Conservation (phyloP, 2,113 vertebrate species). For the Myodes glareolus region DNA sequence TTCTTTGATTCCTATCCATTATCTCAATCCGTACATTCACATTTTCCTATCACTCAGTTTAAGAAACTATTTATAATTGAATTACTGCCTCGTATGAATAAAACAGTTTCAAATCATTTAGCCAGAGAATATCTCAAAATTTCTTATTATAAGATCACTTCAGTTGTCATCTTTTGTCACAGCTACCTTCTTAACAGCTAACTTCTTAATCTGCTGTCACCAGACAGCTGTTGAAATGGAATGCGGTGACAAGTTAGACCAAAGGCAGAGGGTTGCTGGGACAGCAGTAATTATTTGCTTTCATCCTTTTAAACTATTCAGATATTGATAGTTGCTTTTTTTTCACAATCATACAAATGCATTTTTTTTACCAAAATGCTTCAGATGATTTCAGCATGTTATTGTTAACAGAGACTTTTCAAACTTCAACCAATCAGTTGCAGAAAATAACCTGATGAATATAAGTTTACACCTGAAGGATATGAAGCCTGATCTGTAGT, state of each 20-base stretch:
- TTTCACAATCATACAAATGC: rapidly evolving
- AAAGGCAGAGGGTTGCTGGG: not conserved
- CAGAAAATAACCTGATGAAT: not conserved
- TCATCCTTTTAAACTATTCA: not conserved
- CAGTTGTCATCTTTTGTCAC: not conserved
- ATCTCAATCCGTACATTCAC: not conserved
- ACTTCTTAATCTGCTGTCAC: not conserved
- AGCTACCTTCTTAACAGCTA: not conserved
- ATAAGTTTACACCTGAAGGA: conserved; percentile 8
- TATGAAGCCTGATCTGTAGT: conserved; percentile 44
- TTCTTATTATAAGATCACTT: not conserved
- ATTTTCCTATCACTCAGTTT: not conserved
- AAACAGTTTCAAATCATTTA: not conserved
- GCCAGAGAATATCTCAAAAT: not conserved
- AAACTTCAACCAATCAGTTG: not conserved
- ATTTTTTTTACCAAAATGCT: conserved; percentile 49
- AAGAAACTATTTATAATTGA: not conserved
- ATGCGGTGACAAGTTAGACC: not conserved
- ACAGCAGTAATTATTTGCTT: not conserved
- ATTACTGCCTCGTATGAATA: not conserved
- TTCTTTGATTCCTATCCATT: not conserved
- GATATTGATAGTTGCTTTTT: not conserved
- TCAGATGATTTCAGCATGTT: conserved; percentile 63
- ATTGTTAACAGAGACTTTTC: conserved; percentile 31
- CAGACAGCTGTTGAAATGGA: not conserved